Conservation (phyloP, 2,797 vertebrate species). For the Halcyon smyrnensis region DNA sequence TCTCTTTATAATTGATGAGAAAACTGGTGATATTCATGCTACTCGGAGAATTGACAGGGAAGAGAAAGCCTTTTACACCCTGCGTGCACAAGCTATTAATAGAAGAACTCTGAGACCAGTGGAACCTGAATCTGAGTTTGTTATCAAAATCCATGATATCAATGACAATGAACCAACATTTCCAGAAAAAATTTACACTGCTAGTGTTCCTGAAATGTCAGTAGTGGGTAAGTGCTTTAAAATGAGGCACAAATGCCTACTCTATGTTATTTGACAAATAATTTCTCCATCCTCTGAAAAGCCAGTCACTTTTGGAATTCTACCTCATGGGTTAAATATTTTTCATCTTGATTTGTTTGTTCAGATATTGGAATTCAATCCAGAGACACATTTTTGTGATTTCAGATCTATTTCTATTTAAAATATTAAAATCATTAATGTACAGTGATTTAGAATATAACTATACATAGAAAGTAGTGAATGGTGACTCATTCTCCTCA, state of each 20-base stretch:
- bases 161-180: conserved; percentile 96
- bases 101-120: conserved; percentile 89
- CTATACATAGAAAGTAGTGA: background rate
- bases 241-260: background rate
- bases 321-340: background rate
- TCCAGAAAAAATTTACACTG: conserved; percentile 88
- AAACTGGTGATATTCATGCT: conserved; percentile 95
- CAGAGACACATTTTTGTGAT: background rate
- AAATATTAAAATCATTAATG: background rate
- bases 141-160: conserved; percentile 98
- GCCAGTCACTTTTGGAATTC: background rate
- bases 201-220: conserved; percentile 92
- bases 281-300: background rate
- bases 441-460: background rate
- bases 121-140: conserved; percentile 94
- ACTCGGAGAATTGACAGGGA: conserved; percentile 95
- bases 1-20: conserved; percentile 94
- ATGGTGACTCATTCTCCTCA: background rate
- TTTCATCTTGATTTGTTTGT: background rate
- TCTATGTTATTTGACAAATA: background rate
- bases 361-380: background rate
- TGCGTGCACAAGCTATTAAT: conserved; percentile 92
- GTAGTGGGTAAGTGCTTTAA: conserved; percentile 86
- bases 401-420: background rate
- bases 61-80: conserved; percentile 93